A percentile compares a stretch with the other conserved stretches of the same genome.
Evolutionary conservation across 1,140 invertebrate species (phyloP).

Genomic region (Andricus grossulariae): DNA sequence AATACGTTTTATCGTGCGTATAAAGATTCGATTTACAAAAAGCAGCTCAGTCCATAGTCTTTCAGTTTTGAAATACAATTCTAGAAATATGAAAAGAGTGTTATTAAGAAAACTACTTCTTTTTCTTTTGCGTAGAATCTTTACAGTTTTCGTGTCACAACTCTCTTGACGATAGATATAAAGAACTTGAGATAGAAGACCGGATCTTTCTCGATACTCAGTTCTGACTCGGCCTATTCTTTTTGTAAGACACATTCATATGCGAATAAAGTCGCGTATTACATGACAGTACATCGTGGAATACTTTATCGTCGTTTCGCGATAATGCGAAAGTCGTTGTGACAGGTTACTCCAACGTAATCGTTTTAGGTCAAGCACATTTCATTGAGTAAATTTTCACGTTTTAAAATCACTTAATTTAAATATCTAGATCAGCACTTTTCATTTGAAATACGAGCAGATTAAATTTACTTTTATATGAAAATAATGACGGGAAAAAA

Average conservation of each 20-base stretch:
- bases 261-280: not conserved
- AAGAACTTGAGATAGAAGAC: too few relatives aligned
- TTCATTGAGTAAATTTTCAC: not conserved
- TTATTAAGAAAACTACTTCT: too few relatives aligned
- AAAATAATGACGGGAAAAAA: not conserved
- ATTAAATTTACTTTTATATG: not conserved
- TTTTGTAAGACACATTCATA: not conserved
- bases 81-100: too few relatives aligned
- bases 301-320: slow-evolving; percentile 1
- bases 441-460: not conserved
- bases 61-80: too few relatives aligned
- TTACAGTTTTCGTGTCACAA: too few relatives aligned
- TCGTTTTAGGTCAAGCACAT: slow-evolving; percentile 34
- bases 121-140: too few relatives aligned
- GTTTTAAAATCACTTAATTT: not conserved
- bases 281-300: slow-evolving; percentile 1
- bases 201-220: too few relatives aligned
- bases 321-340: slow-evolving; percentile 37
- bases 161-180: too few relatives aligned
- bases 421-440: not conserved
- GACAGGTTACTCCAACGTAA: slow-evolving; percentile 10
- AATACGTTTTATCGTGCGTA: too few relatives aligned
- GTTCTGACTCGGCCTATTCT: not conserved
- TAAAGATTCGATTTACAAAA: too few relatives aligned
- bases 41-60: too few relatives aligned